Evolutionary conservation across 1,140 invertebrate species (phyloP).

Genomic region (Catajapyx aquilonaris): DNA sequence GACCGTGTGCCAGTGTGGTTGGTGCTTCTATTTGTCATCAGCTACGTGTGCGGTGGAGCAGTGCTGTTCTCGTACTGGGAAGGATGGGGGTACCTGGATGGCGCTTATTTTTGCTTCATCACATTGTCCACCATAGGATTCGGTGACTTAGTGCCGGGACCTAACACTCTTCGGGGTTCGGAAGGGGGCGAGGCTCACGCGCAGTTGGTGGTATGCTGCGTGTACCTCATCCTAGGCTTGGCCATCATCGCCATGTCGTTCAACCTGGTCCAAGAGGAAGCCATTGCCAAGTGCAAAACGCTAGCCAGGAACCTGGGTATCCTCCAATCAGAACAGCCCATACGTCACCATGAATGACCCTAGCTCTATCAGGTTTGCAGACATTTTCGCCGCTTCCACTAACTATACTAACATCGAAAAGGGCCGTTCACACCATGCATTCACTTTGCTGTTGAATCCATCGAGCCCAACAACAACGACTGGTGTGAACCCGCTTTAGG

Average conservation of each 20-base stretch:
- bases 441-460: too few species aligned
- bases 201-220: constrained; percentile 60
- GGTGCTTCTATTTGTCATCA: constrained; percentile 41
- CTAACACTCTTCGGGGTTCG: constrained; percentile 29
- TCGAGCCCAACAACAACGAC: too few species aligned
- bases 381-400: too few species aligned
- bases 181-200: constrained; percentile 27
- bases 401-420: too few species aligned
- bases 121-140: constrained; percentile 71
- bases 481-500: too few species aligned
- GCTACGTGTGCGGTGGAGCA: constrained; percentile 48
- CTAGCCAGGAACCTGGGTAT: constrained; percentile 36
- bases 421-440: too few species aligned
- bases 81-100: constrained; percentile 59
- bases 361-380: too few species aligned
- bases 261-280: constrained; percentile 74
- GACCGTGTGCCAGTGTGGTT: constrained; percentile 44
- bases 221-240: constrained; percentile 69
- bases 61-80: constrained; percentile 46
- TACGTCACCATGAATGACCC: too few species aligned
- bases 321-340: constrained; percentile 14
- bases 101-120: constrained; percentile 72
- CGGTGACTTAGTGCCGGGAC: constrained; percentile 52
- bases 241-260: constrained; percentile 83
- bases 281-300: constrained; percentile 47